Percentiles rank a stretch among this genome's conserved stretches.
Evolutionary conservation across 1,140 invertebrate species (phyloP).

Genomic region (Trinorchestia longiramus): DNA sequence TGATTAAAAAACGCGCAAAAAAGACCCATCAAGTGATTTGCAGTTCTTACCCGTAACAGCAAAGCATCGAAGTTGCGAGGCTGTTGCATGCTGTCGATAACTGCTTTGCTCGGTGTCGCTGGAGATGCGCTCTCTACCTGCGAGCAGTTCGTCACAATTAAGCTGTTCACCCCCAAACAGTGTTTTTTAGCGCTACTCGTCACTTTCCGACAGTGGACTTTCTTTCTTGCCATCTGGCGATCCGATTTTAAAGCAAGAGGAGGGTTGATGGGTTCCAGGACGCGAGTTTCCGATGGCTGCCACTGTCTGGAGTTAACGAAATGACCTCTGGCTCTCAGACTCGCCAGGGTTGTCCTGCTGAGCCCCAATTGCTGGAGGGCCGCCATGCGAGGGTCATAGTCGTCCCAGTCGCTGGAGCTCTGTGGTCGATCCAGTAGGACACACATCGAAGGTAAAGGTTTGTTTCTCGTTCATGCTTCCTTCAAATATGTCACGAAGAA

Average conservation of each 20-base stretch:
- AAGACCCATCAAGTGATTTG: background rate
- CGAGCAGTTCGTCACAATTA: background rate
- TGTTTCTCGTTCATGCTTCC: background rate
- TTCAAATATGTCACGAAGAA: background rate
- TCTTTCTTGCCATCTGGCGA: background rate
- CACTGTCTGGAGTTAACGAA: conserved; percentile 38
- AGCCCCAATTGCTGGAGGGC: conserved; percentile 33
- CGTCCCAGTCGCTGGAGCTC: conserved; percentile 28
- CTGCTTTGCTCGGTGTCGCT: background rate
- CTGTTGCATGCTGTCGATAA: background rate
- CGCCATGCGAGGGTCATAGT: conserved; percentile 23
- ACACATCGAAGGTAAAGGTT: background rate
- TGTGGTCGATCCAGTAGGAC: background rate
- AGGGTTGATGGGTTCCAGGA: background rate
- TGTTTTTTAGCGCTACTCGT: background rate
- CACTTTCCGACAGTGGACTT: background rate
- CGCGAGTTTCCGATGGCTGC: conserved; percentile 24
- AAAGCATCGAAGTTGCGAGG: conserved; percentile 7
- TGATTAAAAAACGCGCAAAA: background rate
- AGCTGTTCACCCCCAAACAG: background rate
- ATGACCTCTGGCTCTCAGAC: background rate
- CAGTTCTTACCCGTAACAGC: background rate
- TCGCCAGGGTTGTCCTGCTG: conserved; percentile 26
- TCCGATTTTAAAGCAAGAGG: background rate
- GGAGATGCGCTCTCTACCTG: background rate